Base-by-base conservation (phyloP, 2,113 vertebrate genomes). In the Oenanthe oenanthe region DNA sequence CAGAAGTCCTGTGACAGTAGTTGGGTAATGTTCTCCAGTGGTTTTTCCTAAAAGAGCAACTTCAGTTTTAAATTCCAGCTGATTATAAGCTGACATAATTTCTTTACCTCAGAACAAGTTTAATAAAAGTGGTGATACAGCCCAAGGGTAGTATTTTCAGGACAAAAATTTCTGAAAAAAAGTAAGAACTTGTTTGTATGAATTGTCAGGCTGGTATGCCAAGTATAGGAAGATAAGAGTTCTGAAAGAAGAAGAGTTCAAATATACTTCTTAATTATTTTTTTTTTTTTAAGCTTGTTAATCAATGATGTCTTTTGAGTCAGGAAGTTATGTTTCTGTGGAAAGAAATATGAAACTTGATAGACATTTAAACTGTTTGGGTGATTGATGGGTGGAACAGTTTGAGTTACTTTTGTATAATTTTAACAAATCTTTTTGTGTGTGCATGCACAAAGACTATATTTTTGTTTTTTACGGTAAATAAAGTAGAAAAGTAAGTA, bases 371-470 rank as follows among this genome's bases (percentile, higher is more conserved):
- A 79, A 65, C 6, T 65, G 9, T 61, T 75, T 82, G 36, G 7
- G 13, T 75, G 43, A 68, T 9, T 2, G 6, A 7, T 54, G 7
- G 26, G 3, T 88, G 32, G 76, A 84, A 54, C 6, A 34, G 19
- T 65, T 60, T 38, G 13, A 66, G 13, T 26, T 58, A 24, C 3
- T 6, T 31, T 12, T 0, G 0, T 29, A 6, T 58, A 29, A 32
- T 13, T 80, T 73, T 77, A 34, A 42, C 4, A 86, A 73, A 45
- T 0, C 1, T 8, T 56, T 62, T 21, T 54, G 1, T 43, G 5
- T 56, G 6, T 40, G 6, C 9, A 3, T 56, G 13, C 9, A 48
- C 6, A 22, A 36, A 51, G 22, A 38, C 16, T 45, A 0, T 5
- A 13, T 58, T 78, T 47, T 80, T 60, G 4, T 58, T 86, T 72